A percentile compares a stretch with the other conserved stretches of the same genome.
These are phyloP conservation scores for Otocyon megalotis DNA, from an alignment of 2,113 vertebrate genomes.

Conservation along the genomic window DNA sequence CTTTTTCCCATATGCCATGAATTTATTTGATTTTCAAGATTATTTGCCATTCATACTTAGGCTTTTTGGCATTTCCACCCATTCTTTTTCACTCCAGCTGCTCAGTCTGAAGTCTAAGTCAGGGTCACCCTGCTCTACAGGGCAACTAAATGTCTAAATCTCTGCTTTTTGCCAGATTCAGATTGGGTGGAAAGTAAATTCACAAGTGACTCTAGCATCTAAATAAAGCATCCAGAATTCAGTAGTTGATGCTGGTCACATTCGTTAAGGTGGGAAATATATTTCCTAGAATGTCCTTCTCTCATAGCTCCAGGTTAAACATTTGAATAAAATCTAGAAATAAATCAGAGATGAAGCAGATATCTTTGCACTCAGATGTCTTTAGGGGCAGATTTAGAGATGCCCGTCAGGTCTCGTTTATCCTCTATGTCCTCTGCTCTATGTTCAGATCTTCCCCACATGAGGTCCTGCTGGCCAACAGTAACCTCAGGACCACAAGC, in stretches of 20 bases:
- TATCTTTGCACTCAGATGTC: neutral
- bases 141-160: neutral
- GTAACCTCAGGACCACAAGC: neutral
- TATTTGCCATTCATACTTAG: neutral
- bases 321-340: neutral
- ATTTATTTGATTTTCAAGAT: neutral
- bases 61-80: neutral
- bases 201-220: neutral
- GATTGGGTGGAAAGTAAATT: neutral
- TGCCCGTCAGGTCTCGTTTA: neutral
- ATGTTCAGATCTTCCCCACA: neutral
- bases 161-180: neutral
- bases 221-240: neutral
- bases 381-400: neutral
- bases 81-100: neutral
- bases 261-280: neutral
- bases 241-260: neutral
- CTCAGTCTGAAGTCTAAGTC: neutral
- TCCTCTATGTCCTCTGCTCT: neutral
- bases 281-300: neutral
- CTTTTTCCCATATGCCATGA: neutral
- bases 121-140: neutral
- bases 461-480: neutral
- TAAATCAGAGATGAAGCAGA: neutral
- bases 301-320: neutral